Percentiles rank a stretch among this genome's conserved stretches.
These are phyloP conservation scores for Micromys minutus DNA, from an alignment of 2,113 vertebrate species.

Conservation along the genomic window DNA sequence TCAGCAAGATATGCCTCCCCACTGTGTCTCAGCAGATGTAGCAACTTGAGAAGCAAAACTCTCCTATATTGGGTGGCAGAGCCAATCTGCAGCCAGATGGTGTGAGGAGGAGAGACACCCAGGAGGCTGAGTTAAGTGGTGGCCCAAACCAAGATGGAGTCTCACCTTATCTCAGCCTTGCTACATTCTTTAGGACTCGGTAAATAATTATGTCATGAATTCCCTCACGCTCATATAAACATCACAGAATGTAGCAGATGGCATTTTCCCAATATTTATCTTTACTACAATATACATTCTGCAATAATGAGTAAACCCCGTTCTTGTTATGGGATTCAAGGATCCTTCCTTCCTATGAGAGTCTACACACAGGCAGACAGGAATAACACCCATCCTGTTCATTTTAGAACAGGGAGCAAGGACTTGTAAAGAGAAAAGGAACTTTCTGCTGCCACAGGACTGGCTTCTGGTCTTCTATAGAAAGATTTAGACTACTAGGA, in stretches of 20 bases:
- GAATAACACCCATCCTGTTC: rapidly evolving
- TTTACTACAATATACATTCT: not conserved
- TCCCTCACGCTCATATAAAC: not conserved
- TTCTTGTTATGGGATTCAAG: not conserved
- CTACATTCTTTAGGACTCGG: not conserved
- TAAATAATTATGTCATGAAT: not conserved
- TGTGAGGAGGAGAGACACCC: rapidly evolving
- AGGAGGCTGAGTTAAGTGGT: not conserved
- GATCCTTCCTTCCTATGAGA: not conserved
- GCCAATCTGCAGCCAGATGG: not conserved
- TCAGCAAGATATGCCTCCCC: not conserved
- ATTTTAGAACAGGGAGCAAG: not conserved
- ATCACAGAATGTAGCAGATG: not conserved
- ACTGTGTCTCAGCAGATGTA: not conserved
- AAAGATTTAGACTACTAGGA: not conserved
- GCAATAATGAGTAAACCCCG: rapidly evolving
- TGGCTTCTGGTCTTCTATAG: too few relatives aligned
- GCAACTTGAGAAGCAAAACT: not conserved
- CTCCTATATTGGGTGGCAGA: not conserved
- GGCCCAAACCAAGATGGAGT: not conserved
- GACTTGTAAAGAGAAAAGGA: not conserved
- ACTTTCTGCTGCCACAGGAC: not conserved
- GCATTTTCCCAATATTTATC: not conserved
- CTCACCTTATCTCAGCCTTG: not conserved
- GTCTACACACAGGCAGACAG: rapidly evolving